Evolutionary conservation across 2,888 invertebrate species (phyloP).

Genomic region (Ormyrus thymus): DNA sequence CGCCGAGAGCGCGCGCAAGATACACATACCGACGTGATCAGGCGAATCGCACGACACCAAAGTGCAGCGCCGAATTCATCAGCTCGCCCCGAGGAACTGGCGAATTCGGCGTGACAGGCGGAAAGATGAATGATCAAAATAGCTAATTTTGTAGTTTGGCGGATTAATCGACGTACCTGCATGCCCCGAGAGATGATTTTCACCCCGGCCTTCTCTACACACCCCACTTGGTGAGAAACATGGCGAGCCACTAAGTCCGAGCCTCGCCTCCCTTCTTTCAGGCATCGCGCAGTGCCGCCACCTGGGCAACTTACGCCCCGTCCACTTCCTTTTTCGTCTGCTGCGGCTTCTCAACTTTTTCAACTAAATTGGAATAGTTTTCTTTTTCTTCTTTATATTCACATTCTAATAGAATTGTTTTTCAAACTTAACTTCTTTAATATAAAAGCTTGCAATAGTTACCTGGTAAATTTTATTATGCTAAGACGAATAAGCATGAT

Average conservation of each 20-base stretch:
- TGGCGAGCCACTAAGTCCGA: conserved; percentile 78
- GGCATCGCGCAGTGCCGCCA: conserved; percentile 44
- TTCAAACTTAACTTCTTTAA: no score
- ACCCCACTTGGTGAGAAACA: conserved; percentile 87
- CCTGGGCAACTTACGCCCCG: not conserved
- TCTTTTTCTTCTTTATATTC: no score
- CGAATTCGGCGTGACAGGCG: not conserved
- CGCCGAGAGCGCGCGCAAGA: conserved; percentile 7
- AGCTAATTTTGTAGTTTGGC: not conserved
- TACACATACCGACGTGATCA: not conserved
- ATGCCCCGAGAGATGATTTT: conserved; percentile 75
- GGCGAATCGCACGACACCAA: conserved; percentile 63
- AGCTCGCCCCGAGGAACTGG: not conserved
- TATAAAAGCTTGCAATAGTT: no score
- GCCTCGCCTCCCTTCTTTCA: conserved; percentile 53
- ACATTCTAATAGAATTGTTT: no score
- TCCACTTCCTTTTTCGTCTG: not conserved
- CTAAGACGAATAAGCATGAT: no score
- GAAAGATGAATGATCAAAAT: no score
- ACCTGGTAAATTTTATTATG: no score
- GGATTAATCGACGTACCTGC: conserved; percentile 68
- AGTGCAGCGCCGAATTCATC: conserved; percentile 57
- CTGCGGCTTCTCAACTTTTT: not conserved
- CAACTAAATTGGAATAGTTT: no score
- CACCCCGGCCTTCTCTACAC: conserved; percentile 75